Evolutionary conservation across 1,140 invertebrate genomes (phyloP).

Genomic region (Pogonognathellus flavescens): DNA sequence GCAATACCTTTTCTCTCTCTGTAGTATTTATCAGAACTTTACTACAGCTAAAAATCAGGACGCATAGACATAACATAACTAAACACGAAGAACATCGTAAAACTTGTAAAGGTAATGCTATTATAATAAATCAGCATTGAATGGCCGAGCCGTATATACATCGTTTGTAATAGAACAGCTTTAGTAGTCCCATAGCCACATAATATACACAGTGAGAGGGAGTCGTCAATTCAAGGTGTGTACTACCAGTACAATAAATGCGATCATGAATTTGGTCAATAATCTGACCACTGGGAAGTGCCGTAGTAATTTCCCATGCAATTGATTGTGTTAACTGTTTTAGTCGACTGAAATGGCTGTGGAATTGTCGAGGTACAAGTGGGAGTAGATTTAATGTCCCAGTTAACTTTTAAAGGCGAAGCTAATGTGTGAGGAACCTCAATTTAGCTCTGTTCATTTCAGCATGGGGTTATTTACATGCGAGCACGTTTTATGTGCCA

Average conservation of each 20-base stretch:
- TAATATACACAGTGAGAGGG: not conserved
- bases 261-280: conserved; percentile 46
- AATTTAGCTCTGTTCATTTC: conserved; percentile 45
- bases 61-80: not conserved
- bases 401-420: conserved; percentile 56
- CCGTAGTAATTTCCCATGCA: conserved; percentile 38
- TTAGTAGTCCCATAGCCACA: not conserved
- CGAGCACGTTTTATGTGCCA: conserved; percentile 36
- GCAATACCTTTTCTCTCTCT: too few relatives aligned
- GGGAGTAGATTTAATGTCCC: conserved; percentile 54
- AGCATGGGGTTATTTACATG: conserved; percentile 54
- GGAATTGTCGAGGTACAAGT: conserved; percentile 46
- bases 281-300: conserved; percentile 47
- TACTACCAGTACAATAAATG: conserved; percentile 17
- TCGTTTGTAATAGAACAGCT: not conserved
- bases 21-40: too few relatives aligned
- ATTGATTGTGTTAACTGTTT: conserved; percentile 49
- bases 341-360: conserved; percentile 37
- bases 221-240: conserved; percentile 47
- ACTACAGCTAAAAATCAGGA: not conserved
- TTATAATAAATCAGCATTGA: conserved; percentile 47
- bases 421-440: conserved; percentile 54
- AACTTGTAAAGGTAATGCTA: conserved; percentile 9
- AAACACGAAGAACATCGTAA: conserved; percentile 6
- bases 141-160: not conserved